Conservation (phyloP, 1,140 invertebrate species). For the Drosophila tristis region DNA sequence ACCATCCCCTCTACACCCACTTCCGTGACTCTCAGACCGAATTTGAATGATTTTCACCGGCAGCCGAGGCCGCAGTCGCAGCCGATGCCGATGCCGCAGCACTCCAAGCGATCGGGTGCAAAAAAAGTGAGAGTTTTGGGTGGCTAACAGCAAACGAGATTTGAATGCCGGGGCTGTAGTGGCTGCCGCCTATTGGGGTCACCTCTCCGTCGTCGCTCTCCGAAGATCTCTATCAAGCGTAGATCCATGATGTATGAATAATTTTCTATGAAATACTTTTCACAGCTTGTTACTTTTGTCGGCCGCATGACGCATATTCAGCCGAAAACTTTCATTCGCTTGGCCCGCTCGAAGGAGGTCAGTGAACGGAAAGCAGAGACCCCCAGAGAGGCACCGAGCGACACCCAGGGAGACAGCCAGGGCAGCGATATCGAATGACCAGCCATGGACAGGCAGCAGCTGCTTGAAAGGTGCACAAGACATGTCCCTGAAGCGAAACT, state of each 20-base stretch:
- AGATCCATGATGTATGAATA: slow-evolving; percentile 34
- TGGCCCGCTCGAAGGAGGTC: slow-evolving; percentile 52
- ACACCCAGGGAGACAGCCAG: slow-evolving; percentile 5
- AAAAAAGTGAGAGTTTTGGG: slow-evolving; percentile 70
- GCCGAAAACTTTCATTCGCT: slow-evolving; percentile 61
- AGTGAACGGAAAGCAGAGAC: slow-evolving; percentile 46
- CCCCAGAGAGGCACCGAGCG: slow-evolving; percentile 4
- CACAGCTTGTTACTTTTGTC: slow-evolving; percentile 50
- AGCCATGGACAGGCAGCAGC: slow-evolving; percentile 15
- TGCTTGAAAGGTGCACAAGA: not conserved
- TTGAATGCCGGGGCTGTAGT: slow-evolving; percentile 67
- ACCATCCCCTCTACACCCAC: slow-evolving; percentile 10
- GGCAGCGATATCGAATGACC: slow-evolving; percentile 46
- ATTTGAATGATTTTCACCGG: slow-evolving; percentile 63
- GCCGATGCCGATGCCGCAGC: too few relatives aligned
- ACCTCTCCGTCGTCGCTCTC: slow-evolving; percentile 9
- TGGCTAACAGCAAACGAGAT: slow-evolving; percentile 43
- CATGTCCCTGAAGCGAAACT: not conserved
- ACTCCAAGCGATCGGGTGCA: slow-evolving; percentile 22
- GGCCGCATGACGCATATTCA: slow-evolving; percentile 51
- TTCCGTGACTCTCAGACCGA: slow-evolving; percentile 44
- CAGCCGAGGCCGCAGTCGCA: not conserved
- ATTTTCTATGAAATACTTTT: slow-evolving; percentile 56
- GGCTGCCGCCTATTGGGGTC: slow-evolving; percentile 5
- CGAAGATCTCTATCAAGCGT: slow-evolving; percentile 57